A percentile compares a stretch with the other conserved stretches of the same genome.
These are phyloP conservation scores for Agapornis roseicollis DNA, from an alignment of 2,113 vertebrate genomes.

Conservation along the genomic window DNA sequence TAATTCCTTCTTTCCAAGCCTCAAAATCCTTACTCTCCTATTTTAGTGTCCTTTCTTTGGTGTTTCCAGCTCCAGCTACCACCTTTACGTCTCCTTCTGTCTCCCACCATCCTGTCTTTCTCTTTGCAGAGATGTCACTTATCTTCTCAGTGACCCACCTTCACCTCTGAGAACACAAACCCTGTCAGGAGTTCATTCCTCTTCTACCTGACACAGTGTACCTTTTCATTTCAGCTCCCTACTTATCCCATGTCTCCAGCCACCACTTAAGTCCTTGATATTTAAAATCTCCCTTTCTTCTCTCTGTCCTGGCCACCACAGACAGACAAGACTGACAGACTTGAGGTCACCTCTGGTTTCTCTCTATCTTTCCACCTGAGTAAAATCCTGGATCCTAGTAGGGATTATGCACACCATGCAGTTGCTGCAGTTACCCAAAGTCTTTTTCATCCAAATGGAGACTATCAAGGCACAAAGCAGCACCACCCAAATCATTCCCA, in stretches of 20 bases:
- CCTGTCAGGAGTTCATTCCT: background rate
- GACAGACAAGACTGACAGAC: background rate
- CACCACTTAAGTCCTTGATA: rapidly evolving
- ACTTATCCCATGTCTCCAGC: background rate
- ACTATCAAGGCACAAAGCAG: background rate
- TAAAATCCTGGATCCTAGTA: background rate
- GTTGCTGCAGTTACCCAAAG: background rate
- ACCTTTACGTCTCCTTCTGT: background rate
- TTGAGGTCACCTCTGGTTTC: background rate
- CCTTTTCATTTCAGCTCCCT: background rate
- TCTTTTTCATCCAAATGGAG: background rate
- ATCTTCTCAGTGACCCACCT: background rate
- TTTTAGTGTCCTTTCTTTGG: background rate
- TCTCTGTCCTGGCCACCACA: background rate
- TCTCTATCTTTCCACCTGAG: rapidly evolving
- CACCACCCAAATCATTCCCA: background rate
- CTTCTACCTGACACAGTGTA: background rate
- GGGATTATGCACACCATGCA: rapidly evolving
- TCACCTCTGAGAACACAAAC: background rate
- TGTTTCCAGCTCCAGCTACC: background rate
- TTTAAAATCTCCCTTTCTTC: background rate
- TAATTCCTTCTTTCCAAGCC: background rate
- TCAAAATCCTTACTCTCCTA: background rate
- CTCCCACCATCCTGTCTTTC: background rate
- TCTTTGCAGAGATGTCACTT: background rate